phyloP scores from a whole-genome alignment of 2,888 invertebrate species.

The Lottia scabra region DNA sequence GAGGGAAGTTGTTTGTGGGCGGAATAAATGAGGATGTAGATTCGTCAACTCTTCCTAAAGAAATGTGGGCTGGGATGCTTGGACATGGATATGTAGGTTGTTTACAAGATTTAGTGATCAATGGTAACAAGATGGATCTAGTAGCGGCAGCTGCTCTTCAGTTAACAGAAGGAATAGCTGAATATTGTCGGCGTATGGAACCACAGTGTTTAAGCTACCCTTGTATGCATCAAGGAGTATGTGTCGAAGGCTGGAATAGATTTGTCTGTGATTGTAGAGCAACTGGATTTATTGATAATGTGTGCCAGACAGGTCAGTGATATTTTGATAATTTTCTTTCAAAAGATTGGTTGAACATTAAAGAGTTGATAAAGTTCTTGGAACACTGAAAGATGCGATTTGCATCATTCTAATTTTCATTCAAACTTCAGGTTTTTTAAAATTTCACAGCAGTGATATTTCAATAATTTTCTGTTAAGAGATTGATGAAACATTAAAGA shows the following conservation, averaged over 20 bases:
- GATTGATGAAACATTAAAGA: too few species aligned
- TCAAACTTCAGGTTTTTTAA: too few species aligned
- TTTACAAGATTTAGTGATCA: conserved; percentile 87
- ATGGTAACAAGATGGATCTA: conserved; percentile 88
- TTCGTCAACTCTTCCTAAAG: conserved; percentile 83
- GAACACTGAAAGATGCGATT: too few species aligned
- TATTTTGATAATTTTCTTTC: too few species aligned
- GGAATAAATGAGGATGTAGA: conserved; percentile 76
- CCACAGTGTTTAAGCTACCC: conserved; percentile 77
- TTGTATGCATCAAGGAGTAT: conserved; percentile 89
- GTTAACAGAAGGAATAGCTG: conserved; percentile 89
- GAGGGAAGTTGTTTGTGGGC: conserved; percentile 89
- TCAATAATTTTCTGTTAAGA: too few species aligned
- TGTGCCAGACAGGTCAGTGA: conserved; percentile 84
- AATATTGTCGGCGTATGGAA: conserved; percentile 82
- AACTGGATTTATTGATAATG: conserved; percentile 89
- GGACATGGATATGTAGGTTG: conserved; percentile 95
- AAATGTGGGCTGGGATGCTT: conserved; percentile 90
- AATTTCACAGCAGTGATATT: too few species aligned
- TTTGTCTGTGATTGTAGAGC: conserved; percentile 92
- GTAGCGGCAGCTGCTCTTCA: conserved; percentile 90
- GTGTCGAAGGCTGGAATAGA: conserved; percentile 95
- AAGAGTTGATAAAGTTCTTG: too few species aligned
- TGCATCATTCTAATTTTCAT: too few species aligned
- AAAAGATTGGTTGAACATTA: too few species aligned